Evolutionary conservation across 2,113 vertebrate species (phyloP), one percentile per base, ranked within the genome.

Genomic region (Phrynosoma platyrhinos): DNA sequence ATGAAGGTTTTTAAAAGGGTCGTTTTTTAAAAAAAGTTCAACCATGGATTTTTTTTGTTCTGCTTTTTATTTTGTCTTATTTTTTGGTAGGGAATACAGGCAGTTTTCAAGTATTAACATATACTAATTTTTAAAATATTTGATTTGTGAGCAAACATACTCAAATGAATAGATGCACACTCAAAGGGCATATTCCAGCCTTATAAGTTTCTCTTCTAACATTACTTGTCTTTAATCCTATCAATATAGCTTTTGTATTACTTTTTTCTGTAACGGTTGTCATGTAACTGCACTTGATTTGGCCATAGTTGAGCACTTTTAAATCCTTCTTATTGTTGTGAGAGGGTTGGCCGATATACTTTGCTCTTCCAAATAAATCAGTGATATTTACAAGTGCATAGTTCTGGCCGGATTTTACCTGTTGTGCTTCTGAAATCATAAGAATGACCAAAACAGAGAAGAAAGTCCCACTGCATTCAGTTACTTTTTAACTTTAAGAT

Each of bases 191-290:
- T 82, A 83, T 74, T 32, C 20, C 32, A 79, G 53, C 7, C 20
- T 79, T 79, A 2, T 87, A 75, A 9, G 14, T 0, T 71, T 1
- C 21, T 76, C 52, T 83, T 47, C 78, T 55, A 79, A 18, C 90
- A 83, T 58, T 80, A 81, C 53, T 66, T 79, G n/a, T 18, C 55
- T 90, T 62, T 76, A 14, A 16, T 32, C 84, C 68, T 92, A 0
- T 3, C 77, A 85, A 62, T 74, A 5, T 81, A n/a, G 7, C 27
- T 2, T 85, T 92, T 52, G 82, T 83, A 82, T 88, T 27, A 32
- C 36, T 58, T 47, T 69, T 9, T 5, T 30, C 2, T 0, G 0
- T 72, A 71, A 82, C 40, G 21, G 36, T 87, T 42, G 75, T 8
- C 81, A 32, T 87, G 47, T 42, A 52, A n/a, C 58, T 55, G 23